Evolutionary conservation across 2,888 invertebrate species (phyloP), one percentile per base, ranked within the genome.

Genomic region (Oxystoma pomonae): DNA sequence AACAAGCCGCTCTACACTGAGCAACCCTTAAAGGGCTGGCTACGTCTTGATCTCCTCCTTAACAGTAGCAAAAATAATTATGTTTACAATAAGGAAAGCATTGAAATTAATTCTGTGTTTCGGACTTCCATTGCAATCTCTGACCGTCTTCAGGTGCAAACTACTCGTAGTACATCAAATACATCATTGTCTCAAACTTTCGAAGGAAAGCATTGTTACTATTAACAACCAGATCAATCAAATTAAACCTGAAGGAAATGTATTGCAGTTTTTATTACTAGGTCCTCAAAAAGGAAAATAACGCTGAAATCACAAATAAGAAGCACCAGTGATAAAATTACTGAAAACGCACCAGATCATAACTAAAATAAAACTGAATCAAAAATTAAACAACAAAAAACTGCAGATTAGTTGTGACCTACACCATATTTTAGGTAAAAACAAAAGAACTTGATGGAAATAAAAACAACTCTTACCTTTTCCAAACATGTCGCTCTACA

Each of bases 401-500:
- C 35, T 35, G 35, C 35, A 35, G 35, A 35, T 35, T 7, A n/a
- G n/a, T n/a, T n/a, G n/a, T n/a, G n/a, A n/a, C n/a, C n/a, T n/a
- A n/a, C n/a, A n/a, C n/a, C n/a, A n/a, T n/a, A n/a, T n/a, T n/a
- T n/a, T n/a, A n/a, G n/a, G n/a, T n/a, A n/a, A n/a, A n/a, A n/a
- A n/a, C n/a, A n/a, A 12, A 35, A 35, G 35, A 35, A 35, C 35
- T 35, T 35, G 12, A 35, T 35, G 3, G 12, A 12, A 3, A 35
- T 17, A 53, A 53, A 53, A 53, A 53, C 53, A 53, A 53, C 16
- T 9, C 81, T 81, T 83, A 89, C 89, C 87, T 86, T 87, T 83
- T 87, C 86, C 74, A 89, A 83, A 80, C 89, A 89, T 70, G 87
- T 87, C 70, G 89, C 88, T 79, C 89, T 81, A 79, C 89, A 89